Base-by-base conservation (phyloP, 1,140 invertebrate species). In the Lepidostoma basale region DNA sequence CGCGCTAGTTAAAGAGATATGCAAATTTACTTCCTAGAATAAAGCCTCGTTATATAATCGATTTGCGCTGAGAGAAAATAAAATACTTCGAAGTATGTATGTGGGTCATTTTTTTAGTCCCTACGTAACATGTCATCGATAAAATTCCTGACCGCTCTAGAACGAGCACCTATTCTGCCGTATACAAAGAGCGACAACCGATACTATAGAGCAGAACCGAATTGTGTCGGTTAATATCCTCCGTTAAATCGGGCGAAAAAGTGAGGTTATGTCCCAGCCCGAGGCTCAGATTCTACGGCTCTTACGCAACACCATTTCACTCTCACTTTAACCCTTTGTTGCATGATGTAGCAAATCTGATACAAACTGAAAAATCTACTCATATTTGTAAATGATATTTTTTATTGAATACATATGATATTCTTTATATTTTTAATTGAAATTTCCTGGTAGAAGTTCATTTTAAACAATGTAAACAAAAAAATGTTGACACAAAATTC, bases 261-360 rank as follows among this genome's bases (percentile, higher is more conserved):
- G 33, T 12, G 33, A 9, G 33, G 33, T n/a, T 9, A 3, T 6
- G 33, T n/a, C 33, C 33, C 5, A 1, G 5, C 33, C 14, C 45
- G 45, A 49, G 20, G 45, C 18, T 10, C 22, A 6, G 9, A n/a
- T n/a, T n/a, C n/a, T n/a, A n/a, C n/a, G n/a, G n/a, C n/a, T 9
- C 45, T 49, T 49, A 49, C 45, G 18, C 25, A 49, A 49, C 10
- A 6, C 3, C 45, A 10, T 49, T 49, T 22, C 14, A 49, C 45
- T 49, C 45, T 49, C 45, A 49, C 45, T 49, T 49, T 49, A 49
- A n/a, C n/a, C n/a, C n/a, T n/a, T n/a, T n/a, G n/a, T n/a, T n/a
- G n/a, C n/a, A n/a, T n/a, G n/a, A n/a, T n/a, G n/a, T n/a, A n/a
- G n/a, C n/a, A n/a, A n/a, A n/a, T n/a, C n/a, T n/a, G n/a, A n/a